phyloP scores from a whole-genome alignment of 2,797 vertebrate genomes.

The Oophaga sylvatica region DNA sequence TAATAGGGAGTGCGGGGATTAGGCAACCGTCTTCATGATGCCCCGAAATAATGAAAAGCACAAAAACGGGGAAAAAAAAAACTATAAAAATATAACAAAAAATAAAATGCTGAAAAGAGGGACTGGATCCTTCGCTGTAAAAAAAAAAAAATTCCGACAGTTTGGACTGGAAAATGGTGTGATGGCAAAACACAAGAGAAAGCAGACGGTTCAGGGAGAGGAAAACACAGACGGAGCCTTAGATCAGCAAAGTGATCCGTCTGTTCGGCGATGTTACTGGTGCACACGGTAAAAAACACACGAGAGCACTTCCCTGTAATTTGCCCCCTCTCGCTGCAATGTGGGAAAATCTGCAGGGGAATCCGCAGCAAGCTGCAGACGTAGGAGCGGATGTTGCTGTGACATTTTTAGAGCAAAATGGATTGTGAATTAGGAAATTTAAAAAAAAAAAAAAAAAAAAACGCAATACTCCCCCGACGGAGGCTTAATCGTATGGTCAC shows the following conservation, averaged over 20 bases:
- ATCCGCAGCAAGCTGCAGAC: too few species aligned
- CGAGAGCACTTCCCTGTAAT: background rate
- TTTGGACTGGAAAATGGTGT: conserved; percentile 9
- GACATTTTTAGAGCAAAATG: too few species aligned
- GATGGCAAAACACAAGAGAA: conserved; percentile 21
- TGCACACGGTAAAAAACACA: background rate
- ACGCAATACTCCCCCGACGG: too few species aligned
- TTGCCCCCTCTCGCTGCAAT: background rate
- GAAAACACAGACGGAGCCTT: conserved; percentile 16
- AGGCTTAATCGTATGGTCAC: too few species aligned
- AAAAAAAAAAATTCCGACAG: background rate
- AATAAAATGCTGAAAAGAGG: background rate
- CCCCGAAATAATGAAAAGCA: conserved; percentile 15
- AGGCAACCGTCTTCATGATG: background rate
- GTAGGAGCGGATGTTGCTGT: too few species aligned
- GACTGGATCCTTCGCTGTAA: too few species aligned
- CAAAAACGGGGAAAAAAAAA: background rate
- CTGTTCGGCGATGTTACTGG: conserved; percentile 17
- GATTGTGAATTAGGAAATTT: too few species aligned
- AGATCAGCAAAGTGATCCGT: background rate
- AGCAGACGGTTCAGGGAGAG: conserved; percentile 16
- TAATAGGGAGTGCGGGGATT: background rate
- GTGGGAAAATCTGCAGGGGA: too few species aligned
- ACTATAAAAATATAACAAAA: background rate
- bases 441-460: too few species aligned